Base-by-base conservation (phyloP, 1,140 invertebrate genomes). In the Drosophila baimaii region DNA sequence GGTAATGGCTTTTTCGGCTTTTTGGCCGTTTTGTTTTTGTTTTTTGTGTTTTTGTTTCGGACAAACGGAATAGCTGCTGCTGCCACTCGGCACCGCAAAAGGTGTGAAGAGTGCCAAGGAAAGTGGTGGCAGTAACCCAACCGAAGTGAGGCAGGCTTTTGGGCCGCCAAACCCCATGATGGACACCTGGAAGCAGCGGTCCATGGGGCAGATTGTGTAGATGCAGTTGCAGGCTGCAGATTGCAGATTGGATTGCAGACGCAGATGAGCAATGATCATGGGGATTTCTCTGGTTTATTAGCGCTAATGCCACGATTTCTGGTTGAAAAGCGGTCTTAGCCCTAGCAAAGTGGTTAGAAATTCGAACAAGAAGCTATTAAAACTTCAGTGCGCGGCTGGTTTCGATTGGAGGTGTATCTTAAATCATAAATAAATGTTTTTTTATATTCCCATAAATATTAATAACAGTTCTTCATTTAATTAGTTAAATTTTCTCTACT, bases 1-100 rank as follows among this genome's bases (percentile, higher is more conserved):
- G 65, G 65, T 76, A 69, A 69, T 88, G 71, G 64, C 41, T 77
- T 76, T 43, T 69, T 68, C 62, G 71, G 64, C 57, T 52, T 59
- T 64, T 43, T 56, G 31, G 71, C 61, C 70, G 44, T 58, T 75
- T 76, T 43, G 72, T 58, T 76, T 76, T 49, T 49, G 13, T 49
- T 39, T n/a, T n/a, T n/a, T n/a, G 15, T 15, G 23, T 25, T 25
- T 25, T 15, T 13, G 73, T 8, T 33, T 76, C 47, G 61, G 52
- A 59, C 62, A 52, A 64, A 66, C 62, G 51, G 62, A 76, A 58
- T 75, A 51, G 54, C 61, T 75, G 71, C 69, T 56, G 61, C 70
- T 76, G 72, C 69, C 70, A 54, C 43, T 49, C 55, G 29, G 37
- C 31, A 49, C 47, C 10, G 44, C 33, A 49, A 41, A 54, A 77